These are phyloP conservation scores for Zosterops pallidus DNA, from an alignment of 2,113 vertebrate species.

Conservation along the genomic window DNA sequence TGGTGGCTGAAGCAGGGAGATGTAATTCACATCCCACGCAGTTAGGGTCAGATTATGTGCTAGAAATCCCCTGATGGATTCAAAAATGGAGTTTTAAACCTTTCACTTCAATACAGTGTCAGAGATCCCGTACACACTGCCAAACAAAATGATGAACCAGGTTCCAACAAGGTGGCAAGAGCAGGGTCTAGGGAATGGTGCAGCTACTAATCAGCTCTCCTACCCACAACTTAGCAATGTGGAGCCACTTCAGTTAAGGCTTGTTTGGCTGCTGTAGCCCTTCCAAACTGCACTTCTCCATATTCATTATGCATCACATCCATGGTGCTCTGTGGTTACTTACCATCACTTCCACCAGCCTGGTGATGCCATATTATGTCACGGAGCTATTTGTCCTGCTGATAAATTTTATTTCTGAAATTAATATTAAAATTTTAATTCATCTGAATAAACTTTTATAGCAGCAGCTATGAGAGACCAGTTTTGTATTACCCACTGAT, in stretches of 20 bases:
- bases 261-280: neutral
- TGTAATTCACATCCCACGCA: neutral
- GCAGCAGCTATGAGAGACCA: neutral
- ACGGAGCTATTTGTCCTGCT: neutral
- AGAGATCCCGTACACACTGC: neutral
- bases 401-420: neutral
- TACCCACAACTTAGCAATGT: fast-evolving
- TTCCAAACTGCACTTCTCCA: neutral
- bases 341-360: neutral
- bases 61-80: neutral
- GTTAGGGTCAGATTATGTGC: neutral
- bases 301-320: neutral
- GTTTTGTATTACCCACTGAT: neutral
- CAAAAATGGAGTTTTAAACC: neutral
- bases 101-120: neutral
- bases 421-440: neutral
- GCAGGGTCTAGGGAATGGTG: neutral
- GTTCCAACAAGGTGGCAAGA: neutral
- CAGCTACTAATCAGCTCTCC: neutral
- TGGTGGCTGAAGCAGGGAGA: neutral
- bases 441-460: neutral
- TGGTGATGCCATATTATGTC: fast-evolving
- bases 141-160: neutral
- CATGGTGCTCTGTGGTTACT: neutral
- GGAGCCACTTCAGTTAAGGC: neutral